Conservation (phyloP, 2,888 invertebrate species). For the Pinctada fucata region DNA sequence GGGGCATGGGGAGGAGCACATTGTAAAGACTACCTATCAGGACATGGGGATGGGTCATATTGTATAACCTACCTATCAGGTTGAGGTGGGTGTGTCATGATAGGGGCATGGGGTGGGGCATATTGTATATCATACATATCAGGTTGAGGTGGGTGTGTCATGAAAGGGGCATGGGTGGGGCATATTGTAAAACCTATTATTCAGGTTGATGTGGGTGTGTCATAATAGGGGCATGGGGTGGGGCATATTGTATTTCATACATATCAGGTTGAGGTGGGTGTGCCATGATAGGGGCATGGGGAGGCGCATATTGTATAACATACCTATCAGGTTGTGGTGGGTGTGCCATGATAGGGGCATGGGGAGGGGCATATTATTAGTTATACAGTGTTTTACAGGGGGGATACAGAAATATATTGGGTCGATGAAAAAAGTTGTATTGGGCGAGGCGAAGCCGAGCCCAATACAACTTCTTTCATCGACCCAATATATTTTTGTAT, state of each 20-base stretch:
- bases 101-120: conserved; percentile 73
- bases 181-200: conserved; percentile 60
- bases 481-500: too few species aligned
- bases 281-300: conserved; percentile 72
- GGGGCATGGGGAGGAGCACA: conserved; percentile 72
- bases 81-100: conserved; percentile 67
- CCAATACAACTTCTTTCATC: too few species aligned
- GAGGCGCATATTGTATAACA: conserved; percentile 62
- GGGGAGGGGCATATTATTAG: conserved; percentile 67
- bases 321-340: conserved; percentile 67
- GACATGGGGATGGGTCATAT: conserved; percentile 64
- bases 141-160: conserved; percentile 66
- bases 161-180: conserved; percentile 73
- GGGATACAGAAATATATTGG: too few species aligned
- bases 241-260: conserved; percentile 66
- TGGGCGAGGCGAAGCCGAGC: too few species aligned
- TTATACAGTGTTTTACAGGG: too few species aligned
- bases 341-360: conserved; percentile 71
- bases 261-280: conserved; percentile 65
- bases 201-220: conserved; percentile 65
- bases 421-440: too few species aligned
- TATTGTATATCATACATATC: conserved; percentile 64
- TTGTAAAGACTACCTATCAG: conserved; percentile 44
- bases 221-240: conserved; percentile 73
- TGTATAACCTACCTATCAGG: conserved; percentile 60